Evolutionary conservation across 1,140 invertebrate species (phyloP).

Genomic region (Solenopsis invicta): DNA sequence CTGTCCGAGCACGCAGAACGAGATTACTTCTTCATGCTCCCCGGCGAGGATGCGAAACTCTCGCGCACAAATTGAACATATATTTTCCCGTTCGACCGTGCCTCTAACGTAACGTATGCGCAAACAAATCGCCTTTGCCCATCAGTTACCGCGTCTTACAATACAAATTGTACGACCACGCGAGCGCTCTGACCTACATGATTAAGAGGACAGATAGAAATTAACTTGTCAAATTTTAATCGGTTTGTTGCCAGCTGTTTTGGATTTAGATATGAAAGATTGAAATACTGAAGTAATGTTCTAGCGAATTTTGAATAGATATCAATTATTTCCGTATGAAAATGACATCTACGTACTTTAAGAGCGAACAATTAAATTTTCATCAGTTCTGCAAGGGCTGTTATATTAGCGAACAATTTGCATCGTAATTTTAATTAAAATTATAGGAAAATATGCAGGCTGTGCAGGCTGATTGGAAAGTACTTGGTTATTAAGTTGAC

Average conservation of each 20-base stretch:
- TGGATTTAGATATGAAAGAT: not conserved
- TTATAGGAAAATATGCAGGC: conserved; percentile 10
- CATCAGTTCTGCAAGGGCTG: not conserved
- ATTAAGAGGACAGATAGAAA: conserved; percentile 27
- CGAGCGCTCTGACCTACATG: not conserved
- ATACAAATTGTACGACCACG: conserved; percentile 5
- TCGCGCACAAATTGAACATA: conserved; percentile 11
- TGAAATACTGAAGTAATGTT: not conserved
- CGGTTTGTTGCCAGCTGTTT: not conserved
- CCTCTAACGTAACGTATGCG: not conserved
- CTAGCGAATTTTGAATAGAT: not conserved
- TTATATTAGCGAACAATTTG: not conserved
- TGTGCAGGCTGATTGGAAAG: conserved; percentile 26
- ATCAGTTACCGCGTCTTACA: conserved; percentile 14
- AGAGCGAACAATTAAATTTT: conserved; percentile 19
- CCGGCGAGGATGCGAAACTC: not conserved
- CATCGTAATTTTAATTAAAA: conserved; percentile 45
- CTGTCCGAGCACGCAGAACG: not conserved
- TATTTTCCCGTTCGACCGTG: conserved; percentile 16
- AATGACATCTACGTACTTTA: conserved; percentile 14
- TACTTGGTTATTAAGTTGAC: conserved; percentile 9
- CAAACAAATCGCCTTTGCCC: conserved; percentile 8
- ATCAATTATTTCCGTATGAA: conserved; percentile 3
- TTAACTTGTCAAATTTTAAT: conserved; percentile 22
- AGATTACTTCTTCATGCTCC: conserved; percentile 23